A percentile compares a stretch with the other conserved stretches of the same genome.
phyloP scores from a whole-genome alignment of 1,140 invertebrate genomes.

The Eurytemora carolleeae region DNA sequence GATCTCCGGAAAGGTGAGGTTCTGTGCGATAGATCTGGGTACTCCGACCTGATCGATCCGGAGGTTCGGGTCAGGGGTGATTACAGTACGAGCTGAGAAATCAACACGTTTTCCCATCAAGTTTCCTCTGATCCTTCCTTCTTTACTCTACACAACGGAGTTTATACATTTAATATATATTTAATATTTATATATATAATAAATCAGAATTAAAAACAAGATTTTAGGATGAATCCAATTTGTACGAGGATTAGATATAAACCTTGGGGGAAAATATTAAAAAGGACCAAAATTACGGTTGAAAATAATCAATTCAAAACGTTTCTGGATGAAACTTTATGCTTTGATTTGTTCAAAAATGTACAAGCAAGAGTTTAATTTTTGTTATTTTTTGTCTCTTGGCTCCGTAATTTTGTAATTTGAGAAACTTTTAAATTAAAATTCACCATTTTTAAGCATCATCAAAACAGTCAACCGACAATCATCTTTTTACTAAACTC shows the following conservation, averaged over 20 bases:
- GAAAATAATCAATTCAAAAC: too few species aligned
- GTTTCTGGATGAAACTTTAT: too few species aligned
- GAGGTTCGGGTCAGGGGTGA: constrained; percentile 96
- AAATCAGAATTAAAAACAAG: not conserved
- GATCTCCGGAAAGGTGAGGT: constrained; percentile 96
- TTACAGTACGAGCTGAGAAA: constrained; percentile 96
- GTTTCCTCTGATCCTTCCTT: constrained; percentile 94
- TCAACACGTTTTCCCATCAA: constrained; percentile 99
- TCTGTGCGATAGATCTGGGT: constrained; percentile 91
- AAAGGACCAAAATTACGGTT: too few species aligned
- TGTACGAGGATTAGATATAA: not conserved
- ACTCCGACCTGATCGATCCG: constrained; percentile 97
- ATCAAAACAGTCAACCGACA: too few species aligned
- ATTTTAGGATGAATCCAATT: constrained; percentile 47
- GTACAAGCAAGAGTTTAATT: too few species aligned
- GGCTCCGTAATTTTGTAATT: too few species aligned
- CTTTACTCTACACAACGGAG: constrained; percentile 47
- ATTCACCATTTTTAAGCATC: too few species aligned
- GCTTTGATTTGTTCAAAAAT: too few species aligned
- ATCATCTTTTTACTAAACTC: too few species aligned
- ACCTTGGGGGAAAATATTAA: too few species aligned
- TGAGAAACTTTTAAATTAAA: too few species aligned
- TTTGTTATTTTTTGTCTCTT: too few species aligned
- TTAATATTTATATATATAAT: not conserved
- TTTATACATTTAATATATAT: not conserved